Base-by-base conservation (phyloP, 2,888 invertebrate species). In the Acanthopleura granulata region DNA sequence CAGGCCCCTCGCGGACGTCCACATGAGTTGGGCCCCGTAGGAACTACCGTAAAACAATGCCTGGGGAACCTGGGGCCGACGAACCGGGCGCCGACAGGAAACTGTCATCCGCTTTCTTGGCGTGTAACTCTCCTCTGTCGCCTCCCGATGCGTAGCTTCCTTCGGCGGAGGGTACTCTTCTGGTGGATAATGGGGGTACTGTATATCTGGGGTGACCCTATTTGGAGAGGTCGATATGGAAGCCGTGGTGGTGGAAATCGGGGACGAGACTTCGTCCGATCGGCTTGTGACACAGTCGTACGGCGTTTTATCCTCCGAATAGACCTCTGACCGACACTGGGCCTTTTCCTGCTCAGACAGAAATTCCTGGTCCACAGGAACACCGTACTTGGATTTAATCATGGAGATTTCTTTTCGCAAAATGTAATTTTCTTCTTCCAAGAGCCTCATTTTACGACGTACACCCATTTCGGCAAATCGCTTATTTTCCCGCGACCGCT, bases 401-500 rank as follows among this genome's bases (percentile, higher is more conserved):
- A 81, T 16, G 50, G 77, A 61, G 11, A 87, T 70, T 74, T 87
- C 86, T 72, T 79, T 82, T 27, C 79, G 77, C 15, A 85, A 75
- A 27, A 85, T 62, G 1, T 77, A 78, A 74, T 86, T 85, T 75
- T 85, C 83, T 75, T 84, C 82, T 76, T 86, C 85, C 61, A 86
- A 75, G 12, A 74, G 73, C n/a, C 72, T 27, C 70, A 84, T 77
- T 76, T 78, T 82, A 49, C 75, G 73, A n/a, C 79, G 76, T 22
- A 84, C 78, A 50, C 79, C 76, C 29, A 75, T 51, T 73, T 87
- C 86, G 27, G 80, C 12, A 27, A 79, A 78, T 11, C 83, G 75
- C 61, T 82, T 86, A 74, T 82, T 85, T 77, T 86, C 85, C 0
- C 87, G 79, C 0, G 87, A 87, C 61, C 80, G 80, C 50, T 83